Evolutionary conservation across 2,113 vertebrate species (phyloP).

Genomic region (Romanogobio albipinnatus): DNA sequence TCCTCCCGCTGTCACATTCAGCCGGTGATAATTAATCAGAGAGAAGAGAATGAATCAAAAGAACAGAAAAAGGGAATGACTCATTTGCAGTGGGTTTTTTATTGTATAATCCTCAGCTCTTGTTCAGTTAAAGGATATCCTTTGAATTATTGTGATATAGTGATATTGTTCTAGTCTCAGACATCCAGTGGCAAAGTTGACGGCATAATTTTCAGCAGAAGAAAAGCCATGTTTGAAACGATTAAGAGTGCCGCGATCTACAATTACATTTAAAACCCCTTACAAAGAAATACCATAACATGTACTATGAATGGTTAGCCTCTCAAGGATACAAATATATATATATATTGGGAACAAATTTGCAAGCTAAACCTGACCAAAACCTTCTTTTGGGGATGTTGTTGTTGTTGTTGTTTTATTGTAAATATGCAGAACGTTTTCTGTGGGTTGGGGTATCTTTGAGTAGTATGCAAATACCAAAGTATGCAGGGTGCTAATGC

Average conservation of each 20-base stretch:
- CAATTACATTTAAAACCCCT: background rate
- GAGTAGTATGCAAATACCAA: background rate
- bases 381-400: no score
- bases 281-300: background rate
- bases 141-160: no score
- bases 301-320: background rate
- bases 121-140: background rate
- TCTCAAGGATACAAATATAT: no score
- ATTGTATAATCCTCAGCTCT: slow-evolving; percentile 1
- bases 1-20: background rate
- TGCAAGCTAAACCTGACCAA: no score
- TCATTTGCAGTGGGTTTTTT: slow-evolving; percentile 12
- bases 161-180: background rate
- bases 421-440: no score
- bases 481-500: no score
- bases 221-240: background rate
- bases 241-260: background rate
- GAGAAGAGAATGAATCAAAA: slow-evolving; percentile 28
- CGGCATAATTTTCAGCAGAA: background rate
- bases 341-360: no score
- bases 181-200: background rate
- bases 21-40: slow-evolving; percentile 30
- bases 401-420: no score
- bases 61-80: background rate
- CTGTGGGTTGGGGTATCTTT: no score